Conservation (phyloP, 2,113 vertebrate genomes). For the Lamprotornis superbus region DNA sequence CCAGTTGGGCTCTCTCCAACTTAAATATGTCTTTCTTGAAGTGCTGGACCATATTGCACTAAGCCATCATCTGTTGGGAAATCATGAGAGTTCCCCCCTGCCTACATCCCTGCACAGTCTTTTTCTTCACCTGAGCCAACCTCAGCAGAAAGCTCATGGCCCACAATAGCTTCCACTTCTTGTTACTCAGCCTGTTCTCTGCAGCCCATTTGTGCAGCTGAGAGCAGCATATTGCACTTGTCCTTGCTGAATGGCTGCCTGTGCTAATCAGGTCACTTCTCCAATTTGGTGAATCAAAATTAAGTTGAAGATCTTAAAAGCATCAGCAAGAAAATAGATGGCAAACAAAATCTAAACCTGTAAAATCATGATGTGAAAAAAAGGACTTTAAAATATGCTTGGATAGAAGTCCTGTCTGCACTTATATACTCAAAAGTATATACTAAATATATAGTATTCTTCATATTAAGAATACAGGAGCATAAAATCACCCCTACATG, state of each 20-base stretch:
- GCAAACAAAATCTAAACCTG: not conserved
- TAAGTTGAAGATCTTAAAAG: not conserved
- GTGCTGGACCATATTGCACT: conserved; percentile 41
- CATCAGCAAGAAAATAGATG: not conserved
- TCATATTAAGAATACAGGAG: not conserved
- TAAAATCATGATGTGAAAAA: not conserved
- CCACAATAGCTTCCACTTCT: not conserved
- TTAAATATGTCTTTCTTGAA: conserved; percentile 37
- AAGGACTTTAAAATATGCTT: not conserved
- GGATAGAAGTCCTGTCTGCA: not conserved
- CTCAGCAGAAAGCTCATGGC: not conserved
- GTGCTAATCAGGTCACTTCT: not conserved
- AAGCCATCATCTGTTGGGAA: conserved; percentile 50
- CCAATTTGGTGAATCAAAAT: not conserved
- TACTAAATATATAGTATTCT: not conserved
- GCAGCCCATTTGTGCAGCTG: not conserved
- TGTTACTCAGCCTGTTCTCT: not conserved
- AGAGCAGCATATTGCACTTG: conserved; percentile 8
- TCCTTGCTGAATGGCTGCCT: conserved; percentile 14
- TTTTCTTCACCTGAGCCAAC: conserved; percentile 41
- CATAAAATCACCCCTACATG: not conserved
- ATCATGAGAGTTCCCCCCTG: not conserved
- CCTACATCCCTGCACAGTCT: not conserved
- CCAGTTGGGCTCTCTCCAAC: conserved; percentile 47
- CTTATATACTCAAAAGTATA: not conserved